A percentile compares a stretch with the other conserved stretches of the same genome.
Evolutionary conservation across 2,888 invertebrate genomes (phyloP).

Genomic region (Pheosia tremula): DNA sequence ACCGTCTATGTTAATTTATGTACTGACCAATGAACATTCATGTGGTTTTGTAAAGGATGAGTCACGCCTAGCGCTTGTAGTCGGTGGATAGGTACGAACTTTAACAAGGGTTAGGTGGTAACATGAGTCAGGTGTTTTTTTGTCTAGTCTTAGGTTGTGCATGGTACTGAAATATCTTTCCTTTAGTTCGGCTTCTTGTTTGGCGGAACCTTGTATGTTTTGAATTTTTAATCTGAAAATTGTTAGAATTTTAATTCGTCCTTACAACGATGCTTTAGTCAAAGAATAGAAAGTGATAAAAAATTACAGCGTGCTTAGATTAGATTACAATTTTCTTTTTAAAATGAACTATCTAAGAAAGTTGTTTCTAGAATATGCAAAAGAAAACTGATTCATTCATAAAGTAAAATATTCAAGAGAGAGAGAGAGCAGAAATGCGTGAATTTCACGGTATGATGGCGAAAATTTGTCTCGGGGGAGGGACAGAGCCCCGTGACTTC

Average conservation of each 20-base stretch:
- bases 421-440: slow-evolving; percentile 22
- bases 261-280: not conserved
- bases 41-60: slow-evolving; percentile 17
- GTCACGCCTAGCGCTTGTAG: slow-evolving; percentile 27
- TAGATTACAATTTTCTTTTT: not conserved
- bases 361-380: slow-evolving; percentile 7
- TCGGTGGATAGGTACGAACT: slow-evolving; percentile 24
- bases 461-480: slow-evolving; percentile 36
- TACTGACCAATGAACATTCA: slow-evolving; percentile 29
- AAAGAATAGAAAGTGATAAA: not conserved
- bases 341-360: not conserved
- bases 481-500: slow-evolving; percentile 33
- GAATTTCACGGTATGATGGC: slow-evolving; percentile 37
- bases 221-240: slow-evolving; percentile 12
- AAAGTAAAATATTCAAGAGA: slow-evolving; percentile 33
- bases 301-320: not conserved
- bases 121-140: slow-evolving; percentile 27
- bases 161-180: slow-evolving; percentile 39
- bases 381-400: slow-evolving; percentile 29
- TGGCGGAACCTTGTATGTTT: slow-evolving; percentile 21
- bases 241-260: not conserved
- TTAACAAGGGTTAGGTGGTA: slow-evolving; percentile 18
- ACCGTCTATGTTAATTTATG: slow-evolving; percentile 20
- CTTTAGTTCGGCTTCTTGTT: slow-evolving; percentile 34
- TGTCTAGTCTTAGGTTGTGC: slow-evolving; percentile 37